These are phyloP conservation scores for Halcyon smyrnensis DNA, from an alignment of 2,797 vertebrate genomes.

Conservation along the genomic window DNA sequence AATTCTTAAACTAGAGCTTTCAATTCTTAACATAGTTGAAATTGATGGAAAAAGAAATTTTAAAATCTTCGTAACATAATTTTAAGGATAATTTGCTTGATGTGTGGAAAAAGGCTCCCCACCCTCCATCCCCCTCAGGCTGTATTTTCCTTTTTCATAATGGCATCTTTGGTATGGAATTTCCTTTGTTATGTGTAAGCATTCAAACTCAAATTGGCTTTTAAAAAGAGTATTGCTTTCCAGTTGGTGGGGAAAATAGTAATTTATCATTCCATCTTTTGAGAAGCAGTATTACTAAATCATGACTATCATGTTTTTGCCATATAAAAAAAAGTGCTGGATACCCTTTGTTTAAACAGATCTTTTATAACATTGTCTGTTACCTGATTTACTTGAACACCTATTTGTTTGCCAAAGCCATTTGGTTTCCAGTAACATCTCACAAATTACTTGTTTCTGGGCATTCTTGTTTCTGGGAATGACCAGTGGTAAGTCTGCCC, in stretches of 20 bases:
- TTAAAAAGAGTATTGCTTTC: not conserved
- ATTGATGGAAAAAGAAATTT: not conserved
- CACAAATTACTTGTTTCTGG: not conserved
- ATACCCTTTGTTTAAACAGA: not conserved
- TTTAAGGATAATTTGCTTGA: not conserved
- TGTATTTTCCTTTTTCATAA: not conserved
- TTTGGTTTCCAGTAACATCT: slow-evolving; percentile 41
- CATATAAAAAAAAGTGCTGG: not conserved
- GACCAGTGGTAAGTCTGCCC: not conserved
- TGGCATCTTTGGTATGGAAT: not conserved
- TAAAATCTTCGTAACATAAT: not conserved
- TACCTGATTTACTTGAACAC: slow-evolving; percentile 11
- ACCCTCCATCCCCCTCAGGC: fast-evolving
- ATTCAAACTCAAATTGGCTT: not conserved
- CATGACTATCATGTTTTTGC: not conserved
- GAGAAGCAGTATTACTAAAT: not conserved
- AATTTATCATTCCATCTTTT: not conserved
- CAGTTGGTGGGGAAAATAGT: not conserved
- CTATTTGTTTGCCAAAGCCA: not conserved
- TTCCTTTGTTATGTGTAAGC: not conserved
- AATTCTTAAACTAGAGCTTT: not conserved
- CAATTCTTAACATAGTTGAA: not conserved
- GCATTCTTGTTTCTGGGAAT: slow-evolving; percentile 5
- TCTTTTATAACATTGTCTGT: not conserved
- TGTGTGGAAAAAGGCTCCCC: not conserved